Evolutionary conservation across 2,888 invertebrate species (phyloP).

Genomic region (Entomobrya proxima): DNA sequence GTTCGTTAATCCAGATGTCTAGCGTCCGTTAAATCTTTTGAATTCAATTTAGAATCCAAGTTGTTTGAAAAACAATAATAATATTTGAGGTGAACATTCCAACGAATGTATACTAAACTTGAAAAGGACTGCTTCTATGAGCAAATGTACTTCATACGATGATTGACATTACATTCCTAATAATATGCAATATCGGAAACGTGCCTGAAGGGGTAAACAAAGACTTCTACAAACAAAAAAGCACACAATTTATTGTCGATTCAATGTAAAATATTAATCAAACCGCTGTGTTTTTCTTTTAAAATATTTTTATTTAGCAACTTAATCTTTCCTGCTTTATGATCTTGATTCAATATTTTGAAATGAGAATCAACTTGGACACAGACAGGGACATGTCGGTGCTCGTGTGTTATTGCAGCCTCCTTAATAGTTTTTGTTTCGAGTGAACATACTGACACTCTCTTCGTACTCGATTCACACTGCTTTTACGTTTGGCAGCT

Average conservation of each 20-base stretch:
- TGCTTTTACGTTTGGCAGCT: neutral
- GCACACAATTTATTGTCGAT: neutral
- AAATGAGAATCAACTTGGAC: constrained; percentile 39
- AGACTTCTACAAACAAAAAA: neutral
- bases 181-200: too few species aligned
- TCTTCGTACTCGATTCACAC: neutral
- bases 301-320: constrained; percentile 1
- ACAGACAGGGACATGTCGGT: constrained; percentile 1
- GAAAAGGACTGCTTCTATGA: too few species aligned
- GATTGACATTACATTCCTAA: too few species aligned
- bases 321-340: neutral
- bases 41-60: too few species aligned
- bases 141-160: too few species aligned
- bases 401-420: constrained; percentile 29
- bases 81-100: too few species aligned
- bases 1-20: constrained; percentile 67
- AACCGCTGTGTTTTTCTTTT: neutral
- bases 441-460: constrained; percentile 26
- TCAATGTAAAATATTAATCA: neutral
- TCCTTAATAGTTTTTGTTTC: neutral
- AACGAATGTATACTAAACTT: too few species aligned
- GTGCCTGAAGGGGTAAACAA: constrained; percentile 62
- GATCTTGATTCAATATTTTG: constrained; percentile 38
- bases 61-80: neutral
- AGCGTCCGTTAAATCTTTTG: too few species aligned